These are phyloP conservation scores for Chlorodrepanis virens DNA, from an alignment of 2,113 vertebrate species.

Conservation along the genomic window DNA sequence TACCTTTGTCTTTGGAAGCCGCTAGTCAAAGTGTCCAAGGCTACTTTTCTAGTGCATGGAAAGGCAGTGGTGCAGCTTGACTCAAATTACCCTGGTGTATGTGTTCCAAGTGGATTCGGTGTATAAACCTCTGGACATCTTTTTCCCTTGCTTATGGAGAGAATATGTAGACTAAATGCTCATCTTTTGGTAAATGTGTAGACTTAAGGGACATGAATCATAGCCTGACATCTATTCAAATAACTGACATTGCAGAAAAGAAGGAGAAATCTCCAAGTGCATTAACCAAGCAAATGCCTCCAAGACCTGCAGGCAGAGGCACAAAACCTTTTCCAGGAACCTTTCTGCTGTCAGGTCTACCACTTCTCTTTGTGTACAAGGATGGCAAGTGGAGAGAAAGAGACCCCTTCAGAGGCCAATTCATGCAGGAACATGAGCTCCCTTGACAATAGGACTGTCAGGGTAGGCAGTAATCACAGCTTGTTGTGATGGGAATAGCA, in stretches of 20 bases:
- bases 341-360: neutral
- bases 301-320: neutral
- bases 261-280: neutral
- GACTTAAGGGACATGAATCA: neutral
- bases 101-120: neutral
- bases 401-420: neutral
- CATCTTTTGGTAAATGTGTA: neutral
- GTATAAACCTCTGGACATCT: neutral
- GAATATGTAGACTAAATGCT: neutral
- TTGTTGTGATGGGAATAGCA: neutral
- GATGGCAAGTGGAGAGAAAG: neutral
- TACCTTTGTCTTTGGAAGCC: neutral
- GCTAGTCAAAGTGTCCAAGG: neutral
- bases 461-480: neutral
- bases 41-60: neutral
- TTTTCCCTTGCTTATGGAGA: neutral
- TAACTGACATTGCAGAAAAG: neutral
- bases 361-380: neutral
- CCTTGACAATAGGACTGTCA: neutral
- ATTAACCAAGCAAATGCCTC: neutral
- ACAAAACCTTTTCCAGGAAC: neutral
- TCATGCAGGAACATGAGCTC: neutral
- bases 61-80: neutral
- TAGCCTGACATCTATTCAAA: neutral
- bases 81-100: neutral